A percentile compares a stretch with the other conserved stretches of the same genome.
These are phyloP conservation scores for Calyptomena viridis DNA, from an alignment of 2,113 vertebrate genomes.

Conservation along the genomic window DNA sequence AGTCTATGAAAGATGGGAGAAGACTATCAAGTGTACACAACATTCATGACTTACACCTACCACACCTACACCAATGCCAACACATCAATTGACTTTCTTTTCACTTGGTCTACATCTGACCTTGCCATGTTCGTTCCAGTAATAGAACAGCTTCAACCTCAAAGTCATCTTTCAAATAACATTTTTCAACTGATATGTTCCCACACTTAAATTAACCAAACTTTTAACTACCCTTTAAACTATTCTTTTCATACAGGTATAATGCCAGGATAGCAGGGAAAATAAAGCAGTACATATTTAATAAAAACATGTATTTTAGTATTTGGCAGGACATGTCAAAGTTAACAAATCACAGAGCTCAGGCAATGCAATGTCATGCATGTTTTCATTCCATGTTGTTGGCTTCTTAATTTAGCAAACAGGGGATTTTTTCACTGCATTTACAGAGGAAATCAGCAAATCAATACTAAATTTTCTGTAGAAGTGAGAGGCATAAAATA, in stretches of 20 bases:
- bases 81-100: background rate
- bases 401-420: background rate
- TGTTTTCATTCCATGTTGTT: background rate
- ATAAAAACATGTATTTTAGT: background rate
- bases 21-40: background rate
- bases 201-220: background rate
- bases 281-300: background rate
- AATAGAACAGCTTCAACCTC: background rate
- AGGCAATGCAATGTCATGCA: background rate
- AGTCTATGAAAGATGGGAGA: background rate
- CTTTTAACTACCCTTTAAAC: background rate
- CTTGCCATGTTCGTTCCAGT: background rate
- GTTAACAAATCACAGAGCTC: background rate
- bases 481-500: conserved; percentile 8
- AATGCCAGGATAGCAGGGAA: background rate
- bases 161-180: background rate
- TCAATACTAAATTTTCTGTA: conserved; percentile 3
- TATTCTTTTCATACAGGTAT: background rate
- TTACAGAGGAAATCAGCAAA: conserved; percentile 34
- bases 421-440: background rate
- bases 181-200: background rate
- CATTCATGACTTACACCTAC: background rate
- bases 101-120: background rate
- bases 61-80: background rate
- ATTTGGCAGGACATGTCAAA: background rate